These are phyloP conservation scores for Vireo griseus DNA, from an alignment of 2,797 vertebrate genomes.

Conservation along the genomic window DNA sequence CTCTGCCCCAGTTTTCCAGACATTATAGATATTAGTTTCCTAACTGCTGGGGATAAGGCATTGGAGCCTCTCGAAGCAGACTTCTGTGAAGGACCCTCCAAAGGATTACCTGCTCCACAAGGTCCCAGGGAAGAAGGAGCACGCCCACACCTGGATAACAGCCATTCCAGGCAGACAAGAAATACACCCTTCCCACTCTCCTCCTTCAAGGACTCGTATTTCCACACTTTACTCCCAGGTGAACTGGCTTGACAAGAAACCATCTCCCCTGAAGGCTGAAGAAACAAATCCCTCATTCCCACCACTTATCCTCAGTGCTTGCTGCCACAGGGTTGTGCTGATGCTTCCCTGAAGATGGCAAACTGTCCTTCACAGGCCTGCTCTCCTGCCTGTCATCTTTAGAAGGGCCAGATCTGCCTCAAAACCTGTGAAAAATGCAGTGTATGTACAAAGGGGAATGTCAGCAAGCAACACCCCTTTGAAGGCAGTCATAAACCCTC, in stretches of 20 bases:
- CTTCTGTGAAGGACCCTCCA: not conserved
- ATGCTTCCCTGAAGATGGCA: not conserved
- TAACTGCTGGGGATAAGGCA: not conserved
- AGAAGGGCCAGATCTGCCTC: not conserved
- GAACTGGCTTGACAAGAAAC: not conserved
- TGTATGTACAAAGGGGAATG: rapidly evolving
- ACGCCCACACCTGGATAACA: not conserved
- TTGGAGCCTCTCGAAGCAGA: not conserved
- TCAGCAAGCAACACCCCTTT: not conserved
- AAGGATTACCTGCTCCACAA: not conserved
- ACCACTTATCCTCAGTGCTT: not conserved
- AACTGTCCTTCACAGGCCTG: not conserved
- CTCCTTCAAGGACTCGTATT: not conserved
- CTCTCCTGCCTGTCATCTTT: not conserved
- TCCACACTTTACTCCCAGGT: not conserved
- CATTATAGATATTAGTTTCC: not conserved
- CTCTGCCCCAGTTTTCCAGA: not conserved
- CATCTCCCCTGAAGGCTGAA: not conserved
- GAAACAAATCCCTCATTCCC: not conserved
- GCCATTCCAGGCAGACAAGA: not conserved
- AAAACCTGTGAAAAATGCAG: not conserved
- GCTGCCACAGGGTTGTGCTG: not conserved
- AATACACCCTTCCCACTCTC: not conserved
- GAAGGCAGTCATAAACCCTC: not conserved
- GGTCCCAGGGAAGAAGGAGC: not conserved